Base-by-base conservation (phyloP, 2,113 vertebrate species). In the Rhea pennata region DNA sequence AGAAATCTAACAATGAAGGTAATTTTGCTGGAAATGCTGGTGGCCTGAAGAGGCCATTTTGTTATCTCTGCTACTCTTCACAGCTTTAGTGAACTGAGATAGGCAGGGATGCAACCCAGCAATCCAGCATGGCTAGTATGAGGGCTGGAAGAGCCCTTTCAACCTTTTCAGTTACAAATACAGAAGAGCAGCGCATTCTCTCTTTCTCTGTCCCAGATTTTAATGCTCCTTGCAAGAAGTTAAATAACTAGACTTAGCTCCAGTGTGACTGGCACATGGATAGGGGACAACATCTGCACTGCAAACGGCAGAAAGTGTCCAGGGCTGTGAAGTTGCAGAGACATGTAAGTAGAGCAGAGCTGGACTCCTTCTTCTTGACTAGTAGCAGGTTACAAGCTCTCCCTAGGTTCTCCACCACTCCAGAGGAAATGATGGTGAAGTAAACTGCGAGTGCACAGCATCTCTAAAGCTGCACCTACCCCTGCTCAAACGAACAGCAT, bases 181-280 rank as follows among this genome's bases (percentile, higher is more conserved):
- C 1, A 3, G 5, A 82, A 85, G 20, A n/a, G 56, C 53, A 76
- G 15, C 10, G 5, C 10, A 5, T 20, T 44, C 9, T 64, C 13
- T 78, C 15, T 4, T 66, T 77, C 27, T 69, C 44, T 59, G 15
- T 26, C n/a, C 75, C 69, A 56, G 17, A 54, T 84, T 75, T 89
- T 40, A 69, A 31, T 48, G 21, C 2, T 78, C 40, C 26, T 46
- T 51, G 21, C 21, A 77, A 69, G 15, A 20, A 66, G 11, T 66
- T 56, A 40, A 61, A 20, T 44, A 61, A 21, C 26, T 36, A 19
- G 17, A 5, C 14, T 80, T 91, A 0, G 1, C 33, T 62, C 50
- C 40, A 58, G 0, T 17, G 0, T 24, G 62, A 22, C 62, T 24
- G 36, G 23, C 29, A 69, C 1, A 7, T 31, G 64, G 46, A 62